Conservation (phyloP, 1,140 invertebrate genomes). For the Neotoxoptera formosana region DNA sequence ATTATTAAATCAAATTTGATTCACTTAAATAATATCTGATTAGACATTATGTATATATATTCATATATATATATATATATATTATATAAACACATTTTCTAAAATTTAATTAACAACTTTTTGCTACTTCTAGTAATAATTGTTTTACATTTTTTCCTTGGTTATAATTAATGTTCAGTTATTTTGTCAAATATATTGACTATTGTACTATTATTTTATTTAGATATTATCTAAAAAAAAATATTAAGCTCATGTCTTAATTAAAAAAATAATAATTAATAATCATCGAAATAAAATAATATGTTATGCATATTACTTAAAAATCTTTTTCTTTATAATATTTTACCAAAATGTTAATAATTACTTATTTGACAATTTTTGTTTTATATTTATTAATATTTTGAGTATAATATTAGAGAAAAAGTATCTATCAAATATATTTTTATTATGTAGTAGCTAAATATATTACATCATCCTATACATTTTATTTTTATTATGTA, state of each 20-base stretch:
- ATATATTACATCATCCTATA: neutral
- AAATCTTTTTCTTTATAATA: conserved; percentile 23
- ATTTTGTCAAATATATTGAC: neutral
- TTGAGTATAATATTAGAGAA: conserved; percentile 37
- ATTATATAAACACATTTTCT: neutral
- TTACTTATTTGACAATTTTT: conserved; percentile 42
- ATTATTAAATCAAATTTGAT: neutral
- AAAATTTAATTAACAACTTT: conserved; percentile 20
- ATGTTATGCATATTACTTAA: conserved; percentile 23
- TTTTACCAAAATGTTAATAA: conserved; percentile 31
- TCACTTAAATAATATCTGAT: neutral
- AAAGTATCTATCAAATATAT: conserved; percentile 42
- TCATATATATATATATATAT: neutral
- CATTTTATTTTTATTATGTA: conserved; percentile 34
- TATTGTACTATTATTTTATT: neutral
- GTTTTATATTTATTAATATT: conserved; percentile 11
- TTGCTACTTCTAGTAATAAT: neutral
- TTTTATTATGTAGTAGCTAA: conserved; percentile 34
- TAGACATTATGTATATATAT: neutral
- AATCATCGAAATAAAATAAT: conserved; percentile 4
- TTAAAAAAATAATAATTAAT: too few species aligned
- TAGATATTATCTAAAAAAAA: neutral
- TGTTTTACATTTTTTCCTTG: neutral
- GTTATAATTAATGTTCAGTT: neutral
- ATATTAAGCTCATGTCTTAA: too few species aligned